Percentiles rank a stretch among this genome's conserved stretches.
Conservation (phyloP, 2,888 invertebrate genomes). For the Pachymerium ferrugineum region DNA sequence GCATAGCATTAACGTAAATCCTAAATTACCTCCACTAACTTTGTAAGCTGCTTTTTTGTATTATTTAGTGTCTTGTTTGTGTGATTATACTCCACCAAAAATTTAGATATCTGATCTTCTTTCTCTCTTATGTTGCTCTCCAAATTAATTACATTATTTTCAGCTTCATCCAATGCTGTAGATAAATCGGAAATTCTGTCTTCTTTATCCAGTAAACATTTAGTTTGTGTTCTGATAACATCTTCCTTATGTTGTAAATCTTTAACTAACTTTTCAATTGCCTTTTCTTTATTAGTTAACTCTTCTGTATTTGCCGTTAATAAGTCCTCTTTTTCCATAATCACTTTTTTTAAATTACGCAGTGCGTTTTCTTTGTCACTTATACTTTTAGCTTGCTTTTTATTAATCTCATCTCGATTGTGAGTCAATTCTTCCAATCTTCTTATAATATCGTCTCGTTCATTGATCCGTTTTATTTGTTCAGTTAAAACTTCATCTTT, state of each 20-base stretch:
- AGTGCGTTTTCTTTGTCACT: background rate
- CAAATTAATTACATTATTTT: background rate
- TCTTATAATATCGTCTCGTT: slow-evolving; percentile 21
- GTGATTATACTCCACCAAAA: background rate
- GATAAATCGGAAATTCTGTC: background rate
- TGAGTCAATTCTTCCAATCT: background rate
- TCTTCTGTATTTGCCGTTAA: background rate
- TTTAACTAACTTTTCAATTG: background rate
- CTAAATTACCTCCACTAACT: too few species aligned
- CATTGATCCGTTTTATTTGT: background rate
- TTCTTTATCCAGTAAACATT: slow-evolving; percentile 30
- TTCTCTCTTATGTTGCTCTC: background rate
- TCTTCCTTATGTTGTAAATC: slow-evolving; percentile 29
- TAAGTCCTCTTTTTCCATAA: background rate
- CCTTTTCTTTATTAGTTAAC: slow-evolving; percentile 6
- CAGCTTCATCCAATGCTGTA: background rate
- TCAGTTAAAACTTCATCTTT: slow-evolving; percentile 28
- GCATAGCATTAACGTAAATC: too few species aligned
- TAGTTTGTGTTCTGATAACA: slow-evolving; percentile 27
- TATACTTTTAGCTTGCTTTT: background rate
- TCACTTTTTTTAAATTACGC: background rate
- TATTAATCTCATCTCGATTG: background rate
- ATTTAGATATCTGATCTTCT: background rate
- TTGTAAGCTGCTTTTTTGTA: background rate
- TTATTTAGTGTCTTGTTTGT: background rate